These are phyloP conservation scores for Gavialis gangeticus DNA, from an alignment of 2,113 vertebrate species.

Conservation along the genomic window DNA sequence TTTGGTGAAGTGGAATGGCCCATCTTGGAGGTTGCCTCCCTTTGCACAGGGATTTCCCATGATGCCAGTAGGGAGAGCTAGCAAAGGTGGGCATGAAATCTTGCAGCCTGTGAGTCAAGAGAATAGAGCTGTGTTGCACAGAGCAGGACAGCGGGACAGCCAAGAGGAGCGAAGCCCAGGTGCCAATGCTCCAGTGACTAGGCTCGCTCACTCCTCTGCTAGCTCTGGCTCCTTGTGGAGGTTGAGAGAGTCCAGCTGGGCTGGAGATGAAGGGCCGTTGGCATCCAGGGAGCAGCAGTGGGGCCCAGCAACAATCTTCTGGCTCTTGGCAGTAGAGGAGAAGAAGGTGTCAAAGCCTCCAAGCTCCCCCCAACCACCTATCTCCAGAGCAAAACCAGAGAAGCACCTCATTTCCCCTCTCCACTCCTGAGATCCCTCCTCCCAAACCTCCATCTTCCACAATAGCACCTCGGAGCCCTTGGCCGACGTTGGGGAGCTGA, in stretches of 20 bases:
- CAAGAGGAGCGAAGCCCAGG: background rate
- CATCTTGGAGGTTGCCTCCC: background rate
- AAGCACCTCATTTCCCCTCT: background rate
- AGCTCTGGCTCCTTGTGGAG: background rate
- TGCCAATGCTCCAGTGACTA: background rate
- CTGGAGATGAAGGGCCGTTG: background rate
- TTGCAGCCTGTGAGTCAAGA: background rate
- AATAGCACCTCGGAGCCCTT: background rate
- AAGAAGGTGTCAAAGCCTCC: background rate
- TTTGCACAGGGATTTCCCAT: fast-evolving
- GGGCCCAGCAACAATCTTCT: background rate
- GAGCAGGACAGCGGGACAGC: background rate
- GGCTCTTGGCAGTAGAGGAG: background rate
- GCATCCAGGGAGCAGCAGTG: background rate
- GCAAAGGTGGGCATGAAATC: background rate
- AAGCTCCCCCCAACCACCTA: background rate
- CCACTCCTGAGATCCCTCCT: background rate
- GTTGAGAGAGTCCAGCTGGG: background rate
- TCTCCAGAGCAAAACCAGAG: background rate
- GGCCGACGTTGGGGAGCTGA: background rate
- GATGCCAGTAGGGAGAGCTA: background rate
- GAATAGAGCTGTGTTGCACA: background rate
- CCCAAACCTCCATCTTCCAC: background rate
- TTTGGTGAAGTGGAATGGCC: background rate
- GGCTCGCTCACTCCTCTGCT: background rate